A percentile compares a stretch with the other conserved stretches of the same genome.
These are phyloP conservation scores for Pseudomyrmex gracilis DNA, from an alignment of 1,140 invertebrate species.

Conservation along the genomic window DNA sequence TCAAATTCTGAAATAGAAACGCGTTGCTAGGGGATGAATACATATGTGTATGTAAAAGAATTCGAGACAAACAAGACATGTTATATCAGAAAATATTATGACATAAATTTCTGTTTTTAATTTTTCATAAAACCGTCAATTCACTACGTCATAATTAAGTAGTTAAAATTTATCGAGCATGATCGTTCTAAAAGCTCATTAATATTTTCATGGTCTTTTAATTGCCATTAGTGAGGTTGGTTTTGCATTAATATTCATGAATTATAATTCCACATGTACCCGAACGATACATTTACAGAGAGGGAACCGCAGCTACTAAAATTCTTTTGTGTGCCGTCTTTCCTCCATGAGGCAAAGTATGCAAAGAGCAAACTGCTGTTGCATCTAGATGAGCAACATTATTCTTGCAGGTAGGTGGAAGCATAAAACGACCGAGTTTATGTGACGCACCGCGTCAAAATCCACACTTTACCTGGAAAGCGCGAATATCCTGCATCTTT, in stretches of 20 bases:
- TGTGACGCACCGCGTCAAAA: conserved; percentile 15
- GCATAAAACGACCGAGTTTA: conserved; percentile 20
- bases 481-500: conserved; percentile 24
- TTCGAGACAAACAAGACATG: neutral
- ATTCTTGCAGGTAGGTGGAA: neutral
- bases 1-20: conserved; percentile 11
- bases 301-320: conserved; percentile 23
- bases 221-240: no score
- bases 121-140: neutral
- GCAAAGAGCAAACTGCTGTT: conserved; percentile 50
- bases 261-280: conserved; percentile 36
- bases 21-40: neutral
- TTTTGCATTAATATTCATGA: conserved; percentile 7
- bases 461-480: neutral
- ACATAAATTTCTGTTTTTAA: neutral
- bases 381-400: conserved; percentile 37
- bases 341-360: neutral
- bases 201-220: neutral
- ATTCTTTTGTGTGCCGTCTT: neutral
- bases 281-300: conserved; percentile 31
- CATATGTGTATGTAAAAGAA: neutral
- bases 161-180: conserved; percentile 29
- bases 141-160: neutral
- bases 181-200: neutral
- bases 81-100: no score